A percentile compares a stretch with the other conserved stretches of the same genome.
phyloP scores from a whole-genome alignment of 1,140 invertebrate genomes.

The Drosophila ironensis region DNA sequence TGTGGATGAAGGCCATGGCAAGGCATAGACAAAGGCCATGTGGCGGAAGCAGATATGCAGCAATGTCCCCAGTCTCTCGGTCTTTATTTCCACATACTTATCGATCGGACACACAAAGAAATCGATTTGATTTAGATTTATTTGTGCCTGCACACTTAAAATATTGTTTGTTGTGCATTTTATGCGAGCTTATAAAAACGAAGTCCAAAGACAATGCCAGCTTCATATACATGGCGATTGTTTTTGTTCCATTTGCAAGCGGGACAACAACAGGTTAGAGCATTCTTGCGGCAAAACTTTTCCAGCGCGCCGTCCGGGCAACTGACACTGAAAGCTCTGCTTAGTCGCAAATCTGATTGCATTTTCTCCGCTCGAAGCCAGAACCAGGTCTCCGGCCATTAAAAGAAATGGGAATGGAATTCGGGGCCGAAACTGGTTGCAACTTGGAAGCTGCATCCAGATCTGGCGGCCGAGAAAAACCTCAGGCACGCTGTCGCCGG shows the following conservation, averaged over 20 bases:
- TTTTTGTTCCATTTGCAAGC: no score
- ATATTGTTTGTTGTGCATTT: no score
- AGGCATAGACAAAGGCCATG: constrained; percentile 21
- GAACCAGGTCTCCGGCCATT: constrained; percentile 22
- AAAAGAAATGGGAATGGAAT: constrained; percentile 1
- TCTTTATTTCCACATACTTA: neutral
- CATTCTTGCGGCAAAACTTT: no score
- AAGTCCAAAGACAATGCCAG: no score
- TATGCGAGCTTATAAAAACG: no score
- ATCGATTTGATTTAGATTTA: neutral
- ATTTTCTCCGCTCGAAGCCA: neutral
- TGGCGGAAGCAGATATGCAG: constrained; percentile 17
- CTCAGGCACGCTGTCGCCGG: neutral
- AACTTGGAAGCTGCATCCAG: constrained; percentile 5
- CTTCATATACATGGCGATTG: no score
- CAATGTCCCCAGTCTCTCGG: neutral
- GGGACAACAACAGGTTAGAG: no score
- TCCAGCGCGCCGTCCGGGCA: no score
- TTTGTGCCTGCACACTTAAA: neutral
- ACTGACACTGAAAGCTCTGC: neutral
- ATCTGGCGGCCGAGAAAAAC: constrained; percentile 20
- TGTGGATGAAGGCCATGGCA: constrained; percentile 44
- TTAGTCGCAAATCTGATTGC: neutral
- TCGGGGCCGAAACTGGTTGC: constrained; percentile 33
- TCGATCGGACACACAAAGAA: neutral